These are phyloP conservation scores for Esox niger DNA, from an alignment of 2,113 vertebrate genomes.

Conservation along the genomic window DNA sequence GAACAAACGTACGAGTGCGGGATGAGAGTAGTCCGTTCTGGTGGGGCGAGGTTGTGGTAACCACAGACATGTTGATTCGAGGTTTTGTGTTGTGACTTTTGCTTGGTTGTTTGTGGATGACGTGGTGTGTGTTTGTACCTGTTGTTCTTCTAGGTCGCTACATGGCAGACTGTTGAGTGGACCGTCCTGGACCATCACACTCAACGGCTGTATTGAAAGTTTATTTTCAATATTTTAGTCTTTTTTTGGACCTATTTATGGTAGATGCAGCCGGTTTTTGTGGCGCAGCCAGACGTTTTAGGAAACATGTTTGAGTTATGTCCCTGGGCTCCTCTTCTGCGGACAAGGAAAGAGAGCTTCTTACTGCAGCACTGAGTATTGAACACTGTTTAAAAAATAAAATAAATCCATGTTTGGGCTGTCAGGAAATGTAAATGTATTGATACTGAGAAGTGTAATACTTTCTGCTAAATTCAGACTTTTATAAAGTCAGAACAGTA, in stretches of 20 bases:
- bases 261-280: conserved; percentile 16
- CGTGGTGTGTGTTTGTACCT: conserved; percentile 1
- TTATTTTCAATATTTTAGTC: conserved; percentile 26
- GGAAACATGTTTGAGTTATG: conserved; percentile 51
- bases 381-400: conserved; percentile 79
- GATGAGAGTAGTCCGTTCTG: too few species aligned
- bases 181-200: conserved; percentile 40
- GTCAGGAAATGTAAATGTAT: conserved; percentile 75
- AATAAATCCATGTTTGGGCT: conserved; percentile 63
- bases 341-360: conserved; percentile 61
- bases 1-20: too few species aligned
- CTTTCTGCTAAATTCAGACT: conserved; percentile 69
- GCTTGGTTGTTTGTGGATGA: too few species aligned
- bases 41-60: too few species aligned
- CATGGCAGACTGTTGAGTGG: conserved; percentile 91
- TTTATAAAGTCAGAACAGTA: conserved; percentile 70
- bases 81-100: too few species aligned
- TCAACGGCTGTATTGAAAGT: conserved; percentile 42
- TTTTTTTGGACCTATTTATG: conserved; percentile 22
- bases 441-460: conserved; percentile 60
- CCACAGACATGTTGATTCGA: too few species aligned
- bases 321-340: conserved; percentile 56
- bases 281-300: conserved; percentile 62
- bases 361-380: conserved; percentile 90
- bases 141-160: conserved; percentile 83